Evolutionary conservation across 2,113 vertebrate genomes (phyloP).

Genomic region (Platanista minor): DNA sequence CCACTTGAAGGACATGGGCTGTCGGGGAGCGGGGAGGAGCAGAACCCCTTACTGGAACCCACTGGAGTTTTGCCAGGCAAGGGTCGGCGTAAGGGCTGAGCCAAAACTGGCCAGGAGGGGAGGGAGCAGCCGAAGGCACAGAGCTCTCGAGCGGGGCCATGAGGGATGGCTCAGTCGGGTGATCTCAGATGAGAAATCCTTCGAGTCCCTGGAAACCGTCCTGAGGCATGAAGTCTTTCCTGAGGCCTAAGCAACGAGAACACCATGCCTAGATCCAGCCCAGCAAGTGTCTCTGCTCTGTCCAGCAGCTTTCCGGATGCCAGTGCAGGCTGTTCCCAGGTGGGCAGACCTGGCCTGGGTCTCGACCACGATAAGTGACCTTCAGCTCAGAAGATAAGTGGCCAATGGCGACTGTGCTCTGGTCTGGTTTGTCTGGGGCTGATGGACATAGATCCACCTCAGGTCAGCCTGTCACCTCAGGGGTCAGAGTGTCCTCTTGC

Average conservation of each 20-base stretch:
- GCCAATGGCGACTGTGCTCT: background rate
- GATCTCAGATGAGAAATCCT: background rate
- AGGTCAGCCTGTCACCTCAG: background rate
- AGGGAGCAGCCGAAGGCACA: too few species aligned
- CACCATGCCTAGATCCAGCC: background rate
- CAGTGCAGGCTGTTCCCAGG: background rate
- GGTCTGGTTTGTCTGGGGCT: background rate
- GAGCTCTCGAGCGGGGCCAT: background rate
- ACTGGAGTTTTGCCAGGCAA: background rate
- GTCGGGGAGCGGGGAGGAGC: background rate
- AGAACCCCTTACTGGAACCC: background rate
- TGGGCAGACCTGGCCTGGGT: background rate
- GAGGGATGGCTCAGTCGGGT: rapidly evolving
- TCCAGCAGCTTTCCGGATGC: background rate
- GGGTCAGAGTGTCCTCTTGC: background rate
- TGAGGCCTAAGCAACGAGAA: background rate
- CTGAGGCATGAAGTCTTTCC: background rate
- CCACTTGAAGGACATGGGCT: background rate
- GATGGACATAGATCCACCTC: background rate
- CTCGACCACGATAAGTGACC: background rate
- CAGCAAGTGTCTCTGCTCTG: background rate
- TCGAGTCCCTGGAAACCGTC: background rate
- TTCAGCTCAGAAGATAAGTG: background rate
- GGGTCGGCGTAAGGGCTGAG: background rate
- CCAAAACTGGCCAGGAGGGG: rapidly evolving